A percentile compares a stretch with the other conserved stretches of the same genome.
phyloP scores from a whole-genome alignment of 2,797 vertebrate species.

The Amphiprion clarkii region DNA sequence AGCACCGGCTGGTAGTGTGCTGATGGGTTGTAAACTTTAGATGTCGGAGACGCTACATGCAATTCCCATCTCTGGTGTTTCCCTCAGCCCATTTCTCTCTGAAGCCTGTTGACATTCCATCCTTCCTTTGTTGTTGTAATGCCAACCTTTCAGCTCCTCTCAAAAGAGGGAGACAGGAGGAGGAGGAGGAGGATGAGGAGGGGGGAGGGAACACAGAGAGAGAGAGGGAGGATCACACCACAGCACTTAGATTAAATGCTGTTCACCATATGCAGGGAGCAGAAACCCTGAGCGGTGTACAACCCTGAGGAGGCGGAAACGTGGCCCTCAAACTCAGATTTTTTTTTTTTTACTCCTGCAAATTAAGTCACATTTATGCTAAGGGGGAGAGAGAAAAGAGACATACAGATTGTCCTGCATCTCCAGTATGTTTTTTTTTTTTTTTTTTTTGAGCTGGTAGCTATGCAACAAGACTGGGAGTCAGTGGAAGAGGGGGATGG shows the following conservation, averaged over 20 bases:
- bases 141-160: conserved; percentile 85
- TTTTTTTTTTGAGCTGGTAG: conserved; percentile 79
- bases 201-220: conserved; percentile 17
- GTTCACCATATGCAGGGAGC: conserved; percentile 60
- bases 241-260: conserved; percentile 63
- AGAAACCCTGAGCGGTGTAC: conserved; percentile 48
- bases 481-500: conserved; percentile 82
- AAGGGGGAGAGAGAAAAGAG: conserved; percentile 38
- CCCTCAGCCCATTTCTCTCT: conserved; percentile 76
- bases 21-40: conserved; percentile 70
- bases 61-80: conserved; percentile 61
- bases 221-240: conserved; percentile 65
- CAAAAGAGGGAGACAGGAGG: conserved; percentile 77
- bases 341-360: conserved; percentile 17
- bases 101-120: conserved; percentile 86
- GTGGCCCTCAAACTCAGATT: conserved; percentile 22
- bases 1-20: not conserved
- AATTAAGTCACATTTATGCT: conserved; percentile 65
- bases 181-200: conserved; percentile 47
- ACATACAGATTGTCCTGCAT: conserved; percentile 79
- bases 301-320: conserved; percentile 36
- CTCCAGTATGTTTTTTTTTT: conserved; percentile 74
- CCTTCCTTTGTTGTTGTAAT: conserved; percentile 86
- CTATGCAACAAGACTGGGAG: conserved; percentile 87
- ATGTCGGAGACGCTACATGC: conserved; percentile 56